Evolutionary conservation across 2,888 invertebrate genomes (phyloP).

Genomic region (Calameuta filiformis): DNA sequence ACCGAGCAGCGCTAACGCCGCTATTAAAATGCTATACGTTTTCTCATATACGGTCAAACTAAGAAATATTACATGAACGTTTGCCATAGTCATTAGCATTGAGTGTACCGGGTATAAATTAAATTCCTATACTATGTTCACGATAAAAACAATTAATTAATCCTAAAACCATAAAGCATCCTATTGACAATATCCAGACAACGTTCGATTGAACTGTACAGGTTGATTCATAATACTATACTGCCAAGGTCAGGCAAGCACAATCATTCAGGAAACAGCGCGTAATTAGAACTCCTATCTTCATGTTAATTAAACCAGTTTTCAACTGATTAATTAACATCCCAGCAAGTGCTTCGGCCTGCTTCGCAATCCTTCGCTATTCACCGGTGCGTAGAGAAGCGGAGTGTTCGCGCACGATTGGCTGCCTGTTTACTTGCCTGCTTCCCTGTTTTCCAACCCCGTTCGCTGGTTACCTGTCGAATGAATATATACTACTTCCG

Average conservation of each 20-base stretch:
- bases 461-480: not conserved
- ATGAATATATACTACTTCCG: not conserved
- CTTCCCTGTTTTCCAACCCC: not conserved
- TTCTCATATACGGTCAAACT: not conserved
- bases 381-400: not conserved
- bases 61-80: not conserved
- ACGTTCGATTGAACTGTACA: not conserved
- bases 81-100: not conserved
- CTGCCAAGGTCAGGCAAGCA: conserved; percentile 13
- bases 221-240: not conserved
- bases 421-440: not conserved
- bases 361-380: not conserved
- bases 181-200: not conserved
- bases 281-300: conserved; percentile 39
- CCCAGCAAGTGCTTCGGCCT: not conserved
- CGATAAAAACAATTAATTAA: not conserved
- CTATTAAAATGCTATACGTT: not conserved
- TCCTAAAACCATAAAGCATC: not conserved
- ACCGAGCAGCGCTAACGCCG: not conserved
- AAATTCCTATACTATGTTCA: not conserved
- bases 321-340: conserved; percentile 36
- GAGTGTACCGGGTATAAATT: not conserved
- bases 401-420: not conserved
- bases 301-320: conserved; percentile 39
- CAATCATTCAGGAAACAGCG: conserved; percentile 3